Evolutionary conservation across 2,888 invertebrate genomes (phyloP).

Genomic region (Seira musarum): DNA sequence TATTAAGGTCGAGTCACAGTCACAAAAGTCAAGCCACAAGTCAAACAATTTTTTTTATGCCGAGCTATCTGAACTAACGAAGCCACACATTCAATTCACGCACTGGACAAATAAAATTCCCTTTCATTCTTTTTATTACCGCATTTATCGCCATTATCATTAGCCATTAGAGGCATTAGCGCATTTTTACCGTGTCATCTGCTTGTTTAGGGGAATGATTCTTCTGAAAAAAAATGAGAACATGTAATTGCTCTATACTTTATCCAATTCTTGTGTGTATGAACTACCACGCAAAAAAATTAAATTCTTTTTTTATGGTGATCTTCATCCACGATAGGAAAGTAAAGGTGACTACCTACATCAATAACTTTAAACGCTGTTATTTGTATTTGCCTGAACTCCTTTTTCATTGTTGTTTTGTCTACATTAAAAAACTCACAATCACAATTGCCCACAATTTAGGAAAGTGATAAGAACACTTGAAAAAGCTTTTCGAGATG

Average conservation of each 20-base stretch:
- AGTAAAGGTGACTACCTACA: not conserved
- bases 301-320: too few species aligned
- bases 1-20: not conserved
- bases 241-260: constrained; percentile 14
- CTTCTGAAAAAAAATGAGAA: not conserved
- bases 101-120: not conserved
- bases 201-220: not conserved
- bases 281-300: too few species aligned
- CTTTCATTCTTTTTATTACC: not conserved
- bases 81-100: not conserved
- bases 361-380: not conserved
- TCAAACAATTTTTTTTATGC: not conserved
- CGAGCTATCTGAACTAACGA: not conserved
- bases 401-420: not conserved
- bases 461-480: not conserved
- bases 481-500: too few species aligned
- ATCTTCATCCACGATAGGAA: too few species aligned
- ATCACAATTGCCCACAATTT: not conserved
- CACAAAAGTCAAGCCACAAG: not conserved
- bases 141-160: not conserved
- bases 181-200: constrained; percentile 15
- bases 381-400: not conserved
- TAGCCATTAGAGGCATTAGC: constrained; percentile 11
- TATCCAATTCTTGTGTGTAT: too few species aligned
- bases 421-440: not conserved